A percentile compares a stretch with the other conserved stretches of the same genome.
Conservation (phyloP, 2,797 vertebrate genomes). For the Tympanoctomys barrerae region DNA sequence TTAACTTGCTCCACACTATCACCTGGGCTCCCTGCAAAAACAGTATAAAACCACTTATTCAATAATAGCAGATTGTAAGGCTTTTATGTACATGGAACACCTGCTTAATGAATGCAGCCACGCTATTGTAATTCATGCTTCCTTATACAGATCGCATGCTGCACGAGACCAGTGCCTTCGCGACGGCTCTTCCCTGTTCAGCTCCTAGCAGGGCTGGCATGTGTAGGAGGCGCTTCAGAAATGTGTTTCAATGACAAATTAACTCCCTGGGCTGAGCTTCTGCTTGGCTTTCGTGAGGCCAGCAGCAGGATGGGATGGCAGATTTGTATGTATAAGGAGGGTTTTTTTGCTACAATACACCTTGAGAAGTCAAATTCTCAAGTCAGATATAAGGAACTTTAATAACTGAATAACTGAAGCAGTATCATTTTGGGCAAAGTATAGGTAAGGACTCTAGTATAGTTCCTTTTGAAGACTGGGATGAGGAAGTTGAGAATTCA, state of each 20-base stretch:
- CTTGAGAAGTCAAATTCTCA: not conserved
- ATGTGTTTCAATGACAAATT: slow-evolving; percentile 25
- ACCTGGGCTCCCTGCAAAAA: not conserved
- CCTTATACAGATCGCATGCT: not conserved
- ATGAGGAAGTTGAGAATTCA: not conserved
- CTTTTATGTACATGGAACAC: not conserved
- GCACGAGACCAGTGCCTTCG: not conserved
- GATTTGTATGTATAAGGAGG: not conserved
- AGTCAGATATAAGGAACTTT: not conserved
- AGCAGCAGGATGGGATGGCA: not conserved
- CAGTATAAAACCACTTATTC: slow-evolving; percentile 4
- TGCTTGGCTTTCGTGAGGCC: not conserved
- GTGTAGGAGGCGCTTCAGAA: not conserved
- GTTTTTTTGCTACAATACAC: not conserved
- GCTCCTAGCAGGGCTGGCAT: not conserved
- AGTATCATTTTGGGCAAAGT: not conserved
- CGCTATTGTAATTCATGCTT: slow-evolving; percentile 39
- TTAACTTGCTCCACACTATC: not conserved
- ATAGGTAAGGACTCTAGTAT: not conserved
- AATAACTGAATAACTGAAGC: not conserved
- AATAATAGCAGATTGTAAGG: slow-evolving; percentile 20
- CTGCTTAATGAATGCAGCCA: slow-evolving; percentile 18
- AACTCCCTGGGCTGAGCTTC: slow-evolving; percentile 32
- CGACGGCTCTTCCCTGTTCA: not conserved
- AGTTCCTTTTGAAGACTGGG: not conserved